Evolutionary conservation across 2,797 vertebrate species (phyloP).

Genomic region (Anguilla obscura): DNA sequence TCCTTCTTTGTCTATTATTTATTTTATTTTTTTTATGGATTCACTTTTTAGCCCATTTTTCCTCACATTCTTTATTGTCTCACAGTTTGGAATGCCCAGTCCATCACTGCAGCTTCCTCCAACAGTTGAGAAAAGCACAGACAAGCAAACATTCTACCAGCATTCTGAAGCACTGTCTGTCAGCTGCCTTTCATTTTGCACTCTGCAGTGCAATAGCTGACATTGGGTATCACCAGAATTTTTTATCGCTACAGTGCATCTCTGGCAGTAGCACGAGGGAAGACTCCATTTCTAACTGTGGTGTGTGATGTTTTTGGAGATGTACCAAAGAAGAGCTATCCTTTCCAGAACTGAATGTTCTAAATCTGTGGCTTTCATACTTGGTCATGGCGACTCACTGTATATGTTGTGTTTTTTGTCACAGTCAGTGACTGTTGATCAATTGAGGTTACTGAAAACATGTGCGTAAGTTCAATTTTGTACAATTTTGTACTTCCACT

Average conservation of each 20-base stretch:
- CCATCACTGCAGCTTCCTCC: neutral
- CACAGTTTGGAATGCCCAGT: neutral
- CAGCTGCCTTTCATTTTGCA: neutral
- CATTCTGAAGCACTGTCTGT: neutral
- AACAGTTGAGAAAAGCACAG: neutral
- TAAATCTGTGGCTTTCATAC: too few species aligned
- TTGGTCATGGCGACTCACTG: too few species aligned
- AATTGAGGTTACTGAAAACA: neutral
- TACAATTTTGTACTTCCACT: neutral
- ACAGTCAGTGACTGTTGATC: neutral
- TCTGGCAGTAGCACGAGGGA: too few species aligned
- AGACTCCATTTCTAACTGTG: too few species aligned
- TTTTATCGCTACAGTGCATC: neutral
- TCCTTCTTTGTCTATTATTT: neutral
- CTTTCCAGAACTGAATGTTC: too few species aligned
- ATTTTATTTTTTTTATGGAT: neutral
- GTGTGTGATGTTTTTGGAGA: too few species aligned
- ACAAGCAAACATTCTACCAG: neutral
- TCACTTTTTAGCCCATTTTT: too few species aligned
- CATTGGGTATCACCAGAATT: neutral
- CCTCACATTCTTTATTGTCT: neutral
- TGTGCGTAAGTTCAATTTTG: neutral
- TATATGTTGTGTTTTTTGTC: neutral
- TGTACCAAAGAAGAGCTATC: too few species aligned
- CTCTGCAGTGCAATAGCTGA: neutral